Evolutionary conservation across 1,140 invertebrate species (phyloP).

Genomic region (Gyrodactylus salaris): DNA sequence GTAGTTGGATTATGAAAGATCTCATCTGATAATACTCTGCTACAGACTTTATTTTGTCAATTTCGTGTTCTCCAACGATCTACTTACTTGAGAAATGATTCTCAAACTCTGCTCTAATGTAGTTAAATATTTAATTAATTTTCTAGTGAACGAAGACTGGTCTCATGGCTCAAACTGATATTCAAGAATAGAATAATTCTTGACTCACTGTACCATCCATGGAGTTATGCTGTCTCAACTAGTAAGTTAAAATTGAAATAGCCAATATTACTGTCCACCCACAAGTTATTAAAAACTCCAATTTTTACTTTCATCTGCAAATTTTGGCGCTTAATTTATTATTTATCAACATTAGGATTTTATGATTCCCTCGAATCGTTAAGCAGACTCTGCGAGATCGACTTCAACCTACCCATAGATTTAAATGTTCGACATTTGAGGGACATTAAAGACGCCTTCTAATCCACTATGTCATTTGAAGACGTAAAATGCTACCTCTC

Average conservation of each 20-base stretch:
- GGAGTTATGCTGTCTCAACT: background rate
- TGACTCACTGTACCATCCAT: background rate
- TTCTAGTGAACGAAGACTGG: background rate
- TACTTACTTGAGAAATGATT: background rate
- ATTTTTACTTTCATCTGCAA: background rate
- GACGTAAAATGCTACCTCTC: too few relatives aligned
- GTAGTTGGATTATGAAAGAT: too few relatives aligned
- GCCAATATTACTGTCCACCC: too few relatives aligned
- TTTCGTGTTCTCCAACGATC: too few relatives aligned
- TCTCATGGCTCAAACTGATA: background rate
- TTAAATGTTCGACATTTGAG: background rate
- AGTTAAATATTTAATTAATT: background rate
- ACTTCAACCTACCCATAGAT: background rate
- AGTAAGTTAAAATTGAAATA: background rate
- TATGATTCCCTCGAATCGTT: background rate
- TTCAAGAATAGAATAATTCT: background rate
- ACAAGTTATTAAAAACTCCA: too few relatives aligned
- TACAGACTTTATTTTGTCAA: too few relatives aligned
- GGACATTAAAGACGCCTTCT: background rate
- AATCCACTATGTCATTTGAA: too few relatives aligned
- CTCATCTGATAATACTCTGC: too few relatives aligned
- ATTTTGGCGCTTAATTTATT: background rate
- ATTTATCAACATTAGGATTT: background rate
- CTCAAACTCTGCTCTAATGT: too few relatives aligned
- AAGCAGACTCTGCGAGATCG: background rate